Evolutionary conservation across 2,888 invertebrate species (phyloP).

Genomic region (Lepidocyrtoides sp.): DNA sequence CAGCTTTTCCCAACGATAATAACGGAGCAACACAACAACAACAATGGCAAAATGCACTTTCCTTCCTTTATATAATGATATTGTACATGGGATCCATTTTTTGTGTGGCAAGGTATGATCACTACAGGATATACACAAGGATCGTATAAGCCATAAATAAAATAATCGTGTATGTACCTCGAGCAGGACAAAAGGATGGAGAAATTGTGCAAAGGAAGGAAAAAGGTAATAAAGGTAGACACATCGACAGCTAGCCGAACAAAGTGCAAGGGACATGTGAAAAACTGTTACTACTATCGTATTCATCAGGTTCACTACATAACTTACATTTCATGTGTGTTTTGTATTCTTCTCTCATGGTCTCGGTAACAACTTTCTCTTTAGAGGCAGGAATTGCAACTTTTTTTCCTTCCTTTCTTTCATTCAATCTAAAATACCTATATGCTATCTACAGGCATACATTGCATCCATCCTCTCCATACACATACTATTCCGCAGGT

Average conservation of each 20-base stretch:
- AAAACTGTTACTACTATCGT: slow-evolving; percentile 66
- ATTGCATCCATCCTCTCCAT: too few relatives aligned
- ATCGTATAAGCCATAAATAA: not conserved
- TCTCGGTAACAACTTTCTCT: slow-evolving; percentile 73
- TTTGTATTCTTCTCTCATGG: slow-evolving; percentile 73
- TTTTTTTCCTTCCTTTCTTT: slow-evolving; percentile 35
- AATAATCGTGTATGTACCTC: not conserved
- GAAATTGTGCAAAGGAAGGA: slow-evolving; percentile 34
- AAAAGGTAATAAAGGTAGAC: slow-evolving; percentile 75
- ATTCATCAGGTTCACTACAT: slow-evolving; percentile 76
- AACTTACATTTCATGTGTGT: slow-evolving; percentile 65
- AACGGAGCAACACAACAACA: slow-evolving; percentile 22
- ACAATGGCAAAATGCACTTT: slow-evolving; percentile 53
- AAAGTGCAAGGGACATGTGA: slow-evolving; percentile 73
- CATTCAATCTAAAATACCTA: not conserved
- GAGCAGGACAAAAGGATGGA: not conserved
- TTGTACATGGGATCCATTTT: slow-evolving; percentile 5
- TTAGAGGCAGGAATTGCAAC: slow-evolving; percentile 74
- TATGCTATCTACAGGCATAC: not conserved
- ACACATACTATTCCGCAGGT: too few relatives aligned
- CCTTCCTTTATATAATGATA: not conserved
- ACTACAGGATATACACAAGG: not conserved
- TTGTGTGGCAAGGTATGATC: not conserved
- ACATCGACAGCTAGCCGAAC: slow-evolving; percentile 58
- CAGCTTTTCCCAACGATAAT: slow-evolving; percentile 60